Evolutionary conservation across 2,797 vertebrate species (phyloP).

Genomic region (Oryzias sinensis): DNA sequence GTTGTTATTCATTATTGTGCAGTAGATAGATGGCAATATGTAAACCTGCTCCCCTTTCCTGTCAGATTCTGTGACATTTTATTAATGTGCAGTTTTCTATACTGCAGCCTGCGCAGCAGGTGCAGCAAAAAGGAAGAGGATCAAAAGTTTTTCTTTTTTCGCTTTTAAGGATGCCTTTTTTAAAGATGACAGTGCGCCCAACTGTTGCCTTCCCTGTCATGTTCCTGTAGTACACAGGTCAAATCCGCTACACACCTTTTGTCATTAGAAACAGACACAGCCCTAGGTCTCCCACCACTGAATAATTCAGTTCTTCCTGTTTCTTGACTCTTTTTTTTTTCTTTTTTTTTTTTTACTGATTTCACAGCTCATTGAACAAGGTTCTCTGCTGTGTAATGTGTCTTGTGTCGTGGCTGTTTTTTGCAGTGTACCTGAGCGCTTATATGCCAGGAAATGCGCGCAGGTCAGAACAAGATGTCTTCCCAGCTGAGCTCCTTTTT

Average conservation of each 20-base stretch:
- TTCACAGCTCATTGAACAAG: slow-evolving; percentile 58
- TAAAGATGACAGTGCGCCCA: too few relatives aligned
- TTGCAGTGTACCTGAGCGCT: slow-evolving; percentile 32
- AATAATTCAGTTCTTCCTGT: slow-evolving; percentile 53
- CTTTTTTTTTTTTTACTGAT: slow-evolving; percentile 35
- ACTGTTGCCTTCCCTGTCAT: slow-evolving; percentile 10
- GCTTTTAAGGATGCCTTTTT: too few relatives aligned
- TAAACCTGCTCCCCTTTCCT: too few relatives aligned
- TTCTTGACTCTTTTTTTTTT: slow-evolving; percentile 43
- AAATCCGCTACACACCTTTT: slow-evolving; percentile 47
- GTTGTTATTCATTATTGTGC: background rate
- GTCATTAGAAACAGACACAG: slow-evolving; percentile 47
- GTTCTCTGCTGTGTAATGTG: slow-evolving; percentile 60
- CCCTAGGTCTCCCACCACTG: slow-evolving; percentile 42
- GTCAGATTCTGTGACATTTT: too few relatives aligned
- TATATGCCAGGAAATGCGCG: slow-evolving; percentile 35
- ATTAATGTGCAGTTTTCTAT: too few relatives aligned
- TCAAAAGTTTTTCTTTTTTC: slow-evolving; percentile 7
- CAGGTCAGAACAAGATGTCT: slow-evolving; percentile 46
- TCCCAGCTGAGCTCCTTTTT: slow-evolving; percentile 23
- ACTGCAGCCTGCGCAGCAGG: background rate
- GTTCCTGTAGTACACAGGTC: slow-evolving; percentile 40
- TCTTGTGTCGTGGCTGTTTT: slow-evolving; percentile 50
- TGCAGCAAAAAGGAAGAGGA: background rate
- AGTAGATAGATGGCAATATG: too few relatives aligned